Evolutionary conservation across 2,888 invertebrate species (phyloP), one percentile per base, ranked within the genome.

Genomic region (Metopia argyrocephala): DNA sequence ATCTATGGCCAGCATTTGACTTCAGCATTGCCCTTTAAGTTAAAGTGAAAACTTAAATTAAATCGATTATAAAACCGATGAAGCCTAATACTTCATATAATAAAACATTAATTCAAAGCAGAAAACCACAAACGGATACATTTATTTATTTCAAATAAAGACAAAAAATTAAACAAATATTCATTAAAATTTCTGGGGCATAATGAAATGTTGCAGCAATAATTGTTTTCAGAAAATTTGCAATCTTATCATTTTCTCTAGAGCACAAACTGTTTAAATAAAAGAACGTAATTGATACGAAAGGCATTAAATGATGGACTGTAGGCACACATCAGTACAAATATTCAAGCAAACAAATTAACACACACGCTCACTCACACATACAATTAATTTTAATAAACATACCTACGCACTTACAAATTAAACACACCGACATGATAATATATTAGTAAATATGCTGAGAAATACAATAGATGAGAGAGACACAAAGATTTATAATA

Each of bases 281-380:
- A n/a, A n/a, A n/a, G n/a, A n/a, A n/a, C n/a, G n/a, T n/a, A n/a
- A n/a, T n/a, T n/a, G n/a, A n/a, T n/a, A 31, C 31, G 9, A 50
- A 46, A 50, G 48, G 21, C 23, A 46, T 59, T 48, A 69, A 38
- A 46, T 46, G 28, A 57, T 27, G n/a, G n/a, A n/a, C n/a, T n/a
- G n/a, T n/a, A n/a, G n/a, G n/a, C 12, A 7, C 56, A 20, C 48
- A n/a, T 28, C 25, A 70, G 7, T 18, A 57, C 45, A 46, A 48
- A 25, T 48, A 46, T n/a, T 20, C n/a, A 46, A 9, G 1, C 46
- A 56, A 20, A 46, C 45, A 52, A 52, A 54, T 38, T 38, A 12
- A 38, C 38, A 38, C 15, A 12, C 15, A 38, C 38, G 15, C 23
- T 6, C 12, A 18, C 25, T 50, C 6, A 50, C 21, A 50, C 46